Evolutionary conservation across 2,888 invertebrate species (phyloP).

Genomic region (Ochropleura plecta): DNA sequence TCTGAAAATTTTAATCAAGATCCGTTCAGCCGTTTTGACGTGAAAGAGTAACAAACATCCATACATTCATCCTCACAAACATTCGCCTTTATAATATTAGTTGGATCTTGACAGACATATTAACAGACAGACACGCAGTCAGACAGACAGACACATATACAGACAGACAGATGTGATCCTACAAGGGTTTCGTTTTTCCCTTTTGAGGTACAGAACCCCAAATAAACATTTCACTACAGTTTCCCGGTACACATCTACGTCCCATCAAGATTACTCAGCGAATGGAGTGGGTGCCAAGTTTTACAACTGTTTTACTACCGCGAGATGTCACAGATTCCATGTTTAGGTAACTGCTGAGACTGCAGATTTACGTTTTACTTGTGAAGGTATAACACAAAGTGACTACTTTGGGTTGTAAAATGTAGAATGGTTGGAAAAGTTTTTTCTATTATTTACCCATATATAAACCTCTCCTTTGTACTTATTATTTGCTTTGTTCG

Average conservation of each 20-base stretch:
- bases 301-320: conserved; percentile 59
- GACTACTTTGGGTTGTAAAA: conserved; percentile 29
- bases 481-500: background rate
- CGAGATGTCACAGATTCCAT: conserved; percentile 22
- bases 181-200: too few relatives aligned
- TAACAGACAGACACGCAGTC: too few relatives aligned
- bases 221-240: background rate
- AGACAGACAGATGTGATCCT: too few relatives aligned
- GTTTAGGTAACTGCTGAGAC: conserved; percentile 32
- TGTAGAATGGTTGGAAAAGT: background rate
- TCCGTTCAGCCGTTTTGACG: too few relatives aligned
- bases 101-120: too few relatives aligned
- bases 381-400: conserved; percentile 3
- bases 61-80: too few relatives aligned
- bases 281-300: conserved; percentile 36
- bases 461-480: background rate
- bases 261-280: conserved; percentile 31
- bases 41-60: too few relatives aligned
- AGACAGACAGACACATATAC: too few relatives aligned
- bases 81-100: too few relatives aligned
- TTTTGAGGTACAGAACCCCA: too few relatives aligned
- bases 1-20: too few relatives aligned
- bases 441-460: background rate
- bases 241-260: background rate
- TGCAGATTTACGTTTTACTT: conserved; percentile 14